Evolutionary conservation across 2,797 vertebrate genomes (phyloP).

Genomic region (Urophycis tenuis): DNA sequence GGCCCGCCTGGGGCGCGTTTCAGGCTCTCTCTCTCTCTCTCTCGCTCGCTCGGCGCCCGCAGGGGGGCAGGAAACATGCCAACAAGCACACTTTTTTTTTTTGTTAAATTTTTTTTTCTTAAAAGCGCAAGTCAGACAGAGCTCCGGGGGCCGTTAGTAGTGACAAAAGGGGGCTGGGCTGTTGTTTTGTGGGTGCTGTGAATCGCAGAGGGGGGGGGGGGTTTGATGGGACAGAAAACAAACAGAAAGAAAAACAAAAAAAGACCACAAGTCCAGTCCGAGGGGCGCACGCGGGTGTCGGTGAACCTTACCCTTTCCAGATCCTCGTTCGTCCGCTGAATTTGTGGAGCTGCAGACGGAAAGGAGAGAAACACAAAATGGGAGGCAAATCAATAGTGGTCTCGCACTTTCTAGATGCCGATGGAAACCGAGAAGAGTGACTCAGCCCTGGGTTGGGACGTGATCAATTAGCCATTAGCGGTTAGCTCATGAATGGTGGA

Average conservation of each 20-base stretch:
- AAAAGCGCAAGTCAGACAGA: not conserved
- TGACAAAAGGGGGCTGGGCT: not conserved
- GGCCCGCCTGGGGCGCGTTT: no score
- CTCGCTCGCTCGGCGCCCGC: not conserved
- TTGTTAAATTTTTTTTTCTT: no score
- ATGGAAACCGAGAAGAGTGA: not conserved
- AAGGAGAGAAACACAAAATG: constrained; percentile 5
- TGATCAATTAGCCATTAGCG: not conserved
- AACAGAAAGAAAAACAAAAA: not conserved
- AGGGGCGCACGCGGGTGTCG: not conserved
- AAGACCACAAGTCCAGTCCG: not conserved
- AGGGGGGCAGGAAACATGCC: not conserved
- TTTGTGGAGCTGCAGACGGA: constrained; percentile 54
- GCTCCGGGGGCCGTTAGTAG: not conserved
- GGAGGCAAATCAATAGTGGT: not conserved
- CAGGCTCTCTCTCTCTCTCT: no score
- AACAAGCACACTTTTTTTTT: not conserved
- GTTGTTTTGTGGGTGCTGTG: not conserved
- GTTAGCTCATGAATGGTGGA: not conserved
- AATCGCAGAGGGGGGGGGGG: no score
- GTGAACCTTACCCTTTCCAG: constrained; percentile 69
- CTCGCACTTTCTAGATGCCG: not conserved
- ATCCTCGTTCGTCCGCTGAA: constrained; percentile 65
- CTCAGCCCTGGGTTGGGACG: not conserved
- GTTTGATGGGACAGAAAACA: not conserved